Percentiles rank a stretch among this genome's conserved stretches.
Evolutionary conservation across 2,113 vertebrate genomes (phyloP).

Genomic region (Delphinapterus leucas): DNA sequence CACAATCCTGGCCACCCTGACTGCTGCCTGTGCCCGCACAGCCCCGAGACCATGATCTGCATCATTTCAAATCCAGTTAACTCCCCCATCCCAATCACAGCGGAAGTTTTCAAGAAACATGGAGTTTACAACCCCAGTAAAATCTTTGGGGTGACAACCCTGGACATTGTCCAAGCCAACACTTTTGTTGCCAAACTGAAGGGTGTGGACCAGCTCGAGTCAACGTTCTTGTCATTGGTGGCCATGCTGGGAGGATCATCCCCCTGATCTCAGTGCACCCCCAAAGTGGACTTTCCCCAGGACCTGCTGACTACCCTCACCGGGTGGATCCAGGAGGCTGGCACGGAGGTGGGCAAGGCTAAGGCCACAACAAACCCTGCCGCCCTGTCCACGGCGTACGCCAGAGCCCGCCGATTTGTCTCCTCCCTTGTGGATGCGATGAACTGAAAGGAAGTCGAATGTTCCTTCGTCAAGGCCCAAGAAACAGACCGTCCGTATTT

Average conservation of each 20-base stretch:
- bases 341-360: constrained; percentile 98
- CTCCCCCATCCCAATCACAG: constrained; percentile 96
- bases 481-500: constrained; percentile 95
- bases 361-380: constrained; percentile 98
- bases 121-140: constrained; percentile 94
- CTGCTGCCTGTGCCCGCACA: constrained; percentile 92
- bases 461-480: constrained; percentile 91
- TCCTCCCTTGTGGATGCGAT: constrained; percentile 96
- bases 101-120: constrained; percentile 95
- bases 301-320: constrained; percentile 90
- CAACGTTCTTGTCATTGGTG: constrained; percentile 93
- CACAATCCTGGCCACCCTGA: constrained; percentile 93
- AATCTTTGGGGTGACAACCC: constrained; percentile 95
- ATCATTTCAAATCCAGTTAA: constrained; percentile 97
- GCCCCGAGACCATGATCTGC: constrained; percentile 95
- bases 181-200: constrained; percentile 96
- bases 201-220: constrained; percentile 94
- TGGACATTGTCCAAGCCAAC: constrained; percentile 97
- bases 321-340: constrained; percentile 94
- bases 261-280: constrained; percentile 95
- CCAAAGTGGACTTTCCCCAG: constrained; percentile 96
- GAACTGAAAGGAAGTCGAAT: constrained; percentile 95
- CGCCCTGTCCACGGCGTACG: constrained; percentile 96
- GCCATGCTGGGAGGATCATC: constrained; percentile 97
- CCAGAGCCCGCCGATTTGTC: constrained; percentile 91